Evolutionary conservation across 2,113 vertebrate genomes (phyloP).

Genomic region (Prietella phreatophila): DNA sequence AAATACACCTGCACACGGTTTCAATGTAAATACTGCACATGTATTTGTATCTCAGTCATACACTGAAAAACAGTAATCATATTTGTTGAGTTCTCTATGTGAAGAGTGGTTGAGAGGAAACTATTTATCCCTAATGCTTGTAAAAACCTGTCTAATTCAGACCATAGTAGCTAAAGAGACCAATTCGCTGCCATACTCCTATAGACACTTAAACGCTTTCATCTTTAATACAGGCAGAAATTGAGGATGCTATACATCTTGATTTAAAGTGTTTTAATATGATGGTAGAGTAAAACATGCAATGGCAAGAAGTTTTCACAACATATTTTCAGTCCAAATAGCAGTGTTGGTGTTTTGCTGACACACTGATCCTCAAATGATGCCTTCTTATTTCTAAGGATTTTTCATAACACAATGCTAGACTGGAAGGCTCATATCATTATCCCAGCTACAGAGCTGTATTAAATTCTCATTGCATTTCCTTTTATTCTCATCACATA

Average conservation of each 20-base stretch:
- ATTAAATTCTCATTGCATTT: not conserved
- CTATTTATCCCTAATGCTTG: slow-evolving; percentile 27
- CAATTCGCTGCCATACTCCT: not conserved
- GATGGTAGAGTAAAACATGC: not conserved
- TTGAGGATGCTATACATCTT: slow-evolving; percentile 1
- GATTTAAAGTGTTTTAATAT: slow-evolving; percentile 20
- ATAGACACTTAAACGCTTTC: slow-evolving; percentile 14
- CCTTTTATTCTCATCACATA: not conserved
- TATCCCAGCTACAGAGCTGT: not conserved
- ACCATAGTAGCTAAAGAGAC: slow-evolving; percentile 29
- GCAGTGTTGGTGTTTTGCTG: not conserved
- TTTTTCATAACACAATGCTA: not conserved
- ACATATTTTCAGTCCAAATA: not conserved
- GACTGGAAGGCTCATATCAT: not conserved
- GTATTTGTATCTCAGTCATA: slow-evolving; percentile 38
- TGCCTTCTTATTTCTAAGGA: not conserved
- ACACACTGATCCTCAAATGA: too few species aligned
- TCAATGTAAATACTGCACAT: slow-evolving; percentile 38
- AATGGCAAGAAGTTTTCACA: not conserved
- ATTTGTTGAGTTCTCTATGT: slow-evolving; percentile 45
- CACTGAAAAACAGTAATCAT: slow-evolving; percentile 37
- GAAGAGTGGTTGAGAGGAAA: slow-evolving; percentile 27
- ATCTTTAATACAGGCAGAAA: slow-evolving; percentile 33
- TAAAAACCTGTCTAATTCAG: slow-evolving; percentile 21
- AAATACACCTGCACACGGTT: slow-evolving; percentile 23